Percentiles rank a stretch among this genome's conserved stretches.
Evolutionary conservation across 2,797 vertebrate species (phyloP).

Genomic region (Rhinichthys osculus): DNA sequence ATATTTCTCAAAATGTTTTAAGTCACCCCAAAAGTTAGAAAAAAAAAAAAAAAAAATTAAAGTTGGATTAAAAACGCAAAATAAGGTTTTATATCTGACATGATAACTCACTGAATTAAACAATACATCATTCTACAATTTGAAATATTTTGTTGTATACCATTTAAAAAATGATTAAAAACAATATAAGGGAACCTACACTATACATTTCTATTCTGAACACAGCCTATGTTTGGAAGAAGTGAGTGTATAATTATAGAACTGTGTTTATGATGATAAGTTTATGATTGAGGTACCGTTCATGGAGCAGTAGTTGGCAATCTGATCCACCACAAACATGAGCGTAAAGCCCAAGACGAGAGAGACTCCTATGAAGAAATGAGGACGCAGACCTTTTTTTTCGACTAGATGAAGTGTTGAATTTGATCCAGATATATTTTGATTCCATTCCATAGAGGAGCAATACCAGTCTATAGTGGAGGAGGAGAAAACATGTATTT

Average conservation of each 20-base stretch:
- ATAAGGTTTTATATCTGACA: neutral
- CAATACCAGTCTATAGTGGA: conserved; percentile 66
- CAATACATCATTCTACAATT: neutral
- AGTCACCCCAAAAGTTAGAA: neutral
- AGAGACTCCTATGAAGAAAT: conserved; percentile 77
- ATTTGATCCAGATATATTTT: conserved; percentile 54
- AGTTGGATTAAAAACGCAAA: neutral
- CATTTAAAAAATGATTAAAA: neutral
- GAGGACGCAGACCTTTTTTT: conserved; percentile 64
- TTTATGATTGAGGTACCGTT: conserved; percentile 66
- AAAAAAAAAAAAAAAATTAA: too few relatives aligned
- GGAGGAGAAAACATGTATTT: conserved; percentile 35
- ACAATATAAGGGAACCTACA: neutral
- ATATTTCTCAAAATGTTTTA: neutral
- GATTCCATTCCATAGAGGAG: conserved; percentile 44
- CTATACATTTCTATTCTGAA: neutral
- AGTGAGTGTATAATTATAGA: neutral
- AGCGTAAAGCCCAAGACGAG: conserved; percentile 81
- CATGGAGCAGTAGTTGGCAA: conserved; percentile 72
- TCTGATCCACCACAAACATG: conserved; percentile 85
- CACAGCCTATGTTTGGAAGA: neutral
- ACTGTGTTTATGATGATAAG: neutral
- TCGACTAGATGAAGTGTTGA: conserved; percentile 22
- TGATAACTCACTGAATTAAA: neutral
- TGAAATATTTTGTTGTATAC: neutral